Percentiles rank a stretch among this genome's conserved stretches.
phyloP scores from a whole-genome alignment of 2,888 invertebrate species.

The Microplitis manilae region DNA sequence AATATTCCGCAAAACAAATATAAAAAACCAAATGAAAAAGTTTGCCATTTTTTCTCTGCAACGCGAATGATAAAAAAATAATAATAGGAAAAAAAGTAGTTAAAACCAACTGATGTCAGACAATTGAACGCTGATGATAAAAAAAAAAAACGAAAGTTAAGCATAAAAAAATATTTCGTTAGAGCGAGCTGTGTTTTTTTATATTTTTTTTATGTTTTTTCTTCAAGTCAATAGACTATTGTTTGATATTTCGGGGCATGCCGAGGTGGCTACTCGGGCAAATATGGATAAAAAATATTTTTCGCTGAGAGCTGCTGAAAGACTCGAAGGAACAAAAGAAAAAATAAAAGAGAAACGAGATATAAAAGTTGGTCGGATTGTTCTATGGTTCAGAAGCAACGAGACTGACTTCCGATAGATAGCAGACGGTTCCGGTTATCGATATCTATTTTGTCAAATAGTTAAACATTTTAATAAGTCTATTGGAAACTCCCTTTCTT shows the following conservation, averaged over 20 bases:
- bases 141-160: not conserved
- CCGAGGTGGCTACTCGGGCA: not conserved
- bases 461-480: not conserved
- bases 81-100: not conserved
- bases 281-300: not conserved
- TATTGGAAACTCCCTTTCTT: no score
- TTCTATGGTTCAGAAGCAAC: not conserved
- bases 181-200: not conserved
- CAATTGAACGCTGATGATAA: not conserved
- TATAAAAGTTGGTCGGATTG: not conserved
- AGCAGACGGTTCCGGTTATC: not conserved
- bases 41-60: not conserved
- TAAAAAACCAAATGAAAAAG: slow-evolving; percentile 31
- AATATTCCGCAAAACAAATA: slow-evolving; percentile 7
- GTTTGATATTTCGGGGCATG: not conserved
- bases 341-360: not conserved
- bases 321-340: not conserved
- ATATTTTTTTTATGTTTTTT: not conserved
- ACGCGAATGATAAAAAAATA: no score
- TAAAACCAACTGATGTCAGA: not conserved
- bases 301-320: not conserved
- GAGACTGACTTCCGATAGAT: not conserved
- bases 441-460: not conserved
- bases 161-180: not conserved
- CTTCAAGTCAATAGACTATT: not conserved